Base-by-base conservation (phyloP, 2,888 invertebrate species). In the Busseola fusca region DNA sequence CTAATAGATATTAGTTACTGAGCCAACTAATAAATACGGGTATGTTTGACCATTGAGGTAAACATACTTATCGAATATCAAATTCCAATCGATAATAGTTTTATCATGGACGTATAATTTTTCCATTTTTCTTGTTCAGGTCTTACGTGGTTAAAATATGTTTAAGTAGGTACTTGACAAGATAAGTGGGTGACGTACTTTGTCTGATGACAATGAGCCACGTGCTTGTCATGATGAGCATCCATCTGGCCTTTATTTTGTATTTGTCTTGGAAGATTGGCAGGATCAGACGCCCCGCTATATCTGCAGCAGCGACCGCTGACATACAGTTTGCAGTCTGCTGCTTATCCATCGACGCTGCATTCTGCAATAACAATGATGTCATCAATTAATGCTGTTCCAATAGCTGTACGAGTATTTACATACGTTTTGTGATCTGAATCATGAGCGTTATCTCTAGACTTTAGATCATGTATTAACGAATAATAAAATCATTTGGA, bases 311-410 rank as follows among this genome's bases (percentile, higher is more conserved):
- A 3, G 97, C 97, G 67, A 97, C 95, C 0, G 96, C 95, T n/a
- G 97, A 97, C 97, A 97, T 97, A 80, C 97, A 97, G 57, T 93
- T 92, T 1, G 97, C 97, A 5, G 97, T 97, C 81, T 97, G 93
- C 63, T 95, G 90, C 80, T 94, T 95, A 80, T 92, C 87, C 90
- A 95, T 88, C 5, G 74, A 72, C 16, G 94, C 95, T 34, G 87
- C 89, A 88, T 95, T 93, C 95, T 95, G 89, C 9, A 87, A 92
- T 79, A 64, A 14, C 0, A 67, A 65, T 54, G 9, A 64, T 18
- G 0, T 40, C 16, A 59, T 74, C n/a, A 45, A 54, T 52, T 4
- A 37, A 56, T 25, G 1, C 12, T 21, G 16, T 65, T 30, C 2
- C 9, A 78, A 37, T 59, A 27, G 40, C n/a, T 16, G 7, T 37